Evolutionary conservation across 2,113 vertebrate species (phyloP), one percentile per base, ranked within the genome.

Genomic region (Bubo bubo): DNA sequence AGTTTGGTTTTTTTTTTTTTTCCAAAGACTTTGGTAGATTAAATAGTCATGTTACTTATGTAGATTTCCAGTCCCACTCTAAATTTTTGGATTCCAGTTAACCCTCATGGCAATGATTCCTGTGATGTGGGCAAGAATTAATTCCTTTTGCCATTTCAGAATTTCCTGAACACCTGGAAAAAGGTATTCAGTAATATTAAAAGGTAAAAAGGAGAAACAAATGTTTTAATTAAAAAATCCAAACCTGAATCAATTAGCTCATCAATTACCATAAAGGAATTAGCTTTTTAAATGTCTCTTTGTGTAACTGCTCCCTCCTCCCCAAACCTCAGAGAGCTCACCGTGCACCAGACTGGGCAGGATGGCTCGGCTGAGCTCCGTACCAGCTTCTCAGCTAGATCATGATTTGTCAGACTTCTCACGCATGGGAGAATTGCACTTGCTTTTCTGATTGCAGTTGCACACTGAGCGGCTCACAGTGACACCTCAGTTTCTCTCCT

Each of bases 291-390:
- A 70, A 70, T 28, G 12, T 39, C 23, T n/a, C 14, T 67, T 66
- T 34, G 15, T 32, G 13, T 28, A 50, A 35, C n/a, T 16, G 5
- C 43, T 74, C 19, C 43, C 23, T 50, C 18, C 43, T 49, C 21
- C 17, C 34, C 35, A 85, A 39, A 53, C 26, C 17, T 67, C 43
- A 43, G 43, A 5, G 35, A 30, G 35, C 14, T 35, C 37, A 8
- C 58, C 6, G 9, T 32, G 22, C 19, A 11, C 22, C 2, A 1
- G 41, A 12, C 10, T 4, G 9, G 43, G 22, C 45, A 43, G 56
- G 47, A 16, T 15, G 16, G 64, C 70, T 67, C 1, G 0, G 35
- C 28, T 1, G 2, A 71, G 43, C n/a, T n/a, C 39, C 2, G 0
- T 22, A 43, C 19, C 53, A 68, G 30, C 14, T 27, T 59, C 63